Percentiles rank a stretch among this genome's conserved stretches.
Evolutionary conservation across 1,140 invertebrate species (phyloP).

Genomic region (Elymnias hypermnestra): DNA sequence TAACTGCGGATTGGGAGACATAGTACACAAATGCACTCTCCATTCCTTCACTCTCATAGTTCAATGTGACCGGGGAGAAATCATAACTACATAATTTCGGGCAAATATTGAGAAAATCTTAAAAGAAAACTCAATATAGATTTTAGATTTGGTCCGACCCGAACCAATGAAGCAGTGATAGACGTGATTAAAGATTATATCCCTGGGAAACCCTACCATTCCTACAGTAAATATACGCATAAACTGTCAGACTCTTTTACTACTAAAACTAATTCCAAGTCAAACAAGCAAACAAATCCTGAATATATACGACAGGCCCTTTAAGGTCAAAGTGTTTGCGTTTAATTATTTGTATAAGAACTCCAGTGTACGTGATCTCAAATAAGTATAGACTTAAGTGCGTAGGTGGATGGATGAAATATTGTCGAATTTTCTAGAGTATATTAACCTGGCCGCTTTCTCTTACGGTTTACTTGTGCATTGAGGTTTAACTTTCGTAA

Average conservation of each 20-base stretch:
- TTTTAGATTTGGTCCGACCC: too few species aligned
- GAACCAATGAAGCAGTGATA: too few species aligned
- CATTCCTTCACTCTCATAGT: too few species aligned
- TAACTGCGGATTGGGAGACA: too few species aligned
- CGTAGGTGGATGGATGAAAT: slow-evolving; percentile 30
- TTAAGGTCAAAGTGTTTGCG: slow-evolving; percentile 51
- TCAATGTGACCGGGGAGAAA: too few species aligned
- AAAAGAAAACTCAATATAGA: too few species aligned
- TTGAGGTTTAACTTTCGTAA: neutral
- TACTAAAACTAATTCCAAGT: slow-evolving; percentile 37
- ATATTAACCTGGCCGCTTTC: slow-evolving; percentile 18
- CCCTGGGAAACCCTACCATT: slow-evolving; percentile 1
- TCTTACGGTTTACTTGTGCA: slow-evolving; percentile 1
- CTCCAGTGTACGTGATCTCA: slow-evolving; percentile 32
- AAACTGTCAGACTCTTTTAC: slow-evolving; percentile 17
- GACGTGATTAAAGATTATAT: neutral
- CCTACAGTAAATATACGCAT: neutral
- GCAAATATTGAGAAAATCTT: too few species aligned
- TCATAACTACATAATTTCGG: too few species aligned
- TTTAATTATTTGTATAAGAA: slow-evolving; percentile 40
- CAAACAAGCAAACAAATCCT: slow-evolving; percentile 40
- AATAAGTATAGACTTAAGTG: slow-evolving; percentile 32
- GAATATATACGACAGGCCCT: slow-evolving; percentile 41
- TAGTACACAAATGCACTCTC: too few species aligned
- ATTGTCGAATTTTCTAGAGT: slow-evolving; percentile 18